Conservation (phyloP, 37 sponge, comb jelly and placozoan genomes). For the Spongilla lacustris region DNA sequence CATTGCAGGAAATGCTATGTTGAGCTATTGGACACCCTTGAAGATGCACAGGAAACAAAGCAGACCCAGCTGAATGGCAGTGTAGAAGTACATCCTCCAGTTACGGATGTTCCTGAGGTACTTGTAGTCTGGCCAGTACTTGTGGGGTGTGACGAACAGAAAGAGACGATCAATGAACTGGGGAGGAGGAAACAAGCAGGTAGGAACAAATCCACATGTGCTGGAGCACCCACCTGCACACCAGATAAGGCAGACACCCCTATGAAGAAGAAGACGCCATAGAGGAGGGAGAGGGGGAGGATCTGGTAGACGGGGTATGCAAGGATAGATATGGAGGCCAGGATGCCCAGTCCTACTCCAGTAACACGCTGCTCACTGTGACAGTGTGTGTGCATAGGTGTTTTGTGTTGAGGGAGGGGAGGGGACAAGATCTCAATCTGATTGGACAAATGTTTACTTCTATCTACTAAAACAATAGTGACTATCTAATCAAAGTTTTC, state of each 20-base stretch:
- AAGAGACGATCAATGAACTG: constrained; percentile 72
- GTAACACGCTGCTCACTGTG: constrained; percentile 89
- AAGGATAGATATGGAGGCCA: constrained; percentile 71
- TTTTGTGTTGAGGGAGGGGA: too few relatives aligned
- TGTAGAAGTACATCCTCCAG: constrained; percentile 74
- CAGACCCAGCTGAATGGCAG: constrained; percentile 65
- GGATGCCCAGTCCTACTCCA: constrained; percentile 56
- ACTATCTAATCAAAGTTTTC: too few relatives aligned
- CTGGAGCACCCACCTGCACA: constrained; percentile 57
- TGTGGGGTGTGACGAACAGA: constrained; percentile 78
- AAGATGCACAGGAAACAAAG: constrained; percentile 61
- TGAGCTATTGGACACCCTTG: constrained; percentile 32
- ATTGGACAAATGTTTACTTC: too few relatives aligned
- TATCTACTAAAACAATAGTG: too few relatives aligned
- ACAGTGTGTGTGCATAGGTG: neutral
- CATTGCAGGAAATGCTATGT: constrained; percentile 74
- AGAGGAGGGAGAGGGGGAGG: constrained; percentile 87
- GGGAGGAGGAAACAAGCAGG: constrained; percentile 4
- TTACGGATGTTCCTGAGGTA: constrained; percentile 84
- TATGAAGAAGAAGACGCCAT: constrained; percentile 84
- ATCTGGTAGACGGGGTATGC: constrained; percentile 42
- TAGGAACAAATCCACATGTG: neutral
- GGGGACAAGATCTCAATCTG: too few relatives aligned
- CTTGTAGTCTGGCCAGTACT: constrained; percentile 79
- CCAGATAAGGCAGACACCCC: constrained; percentile 82